Conservation (phyloP, 2,888 invertebrate genomes). For the Hoplodrina blanda region DNA sequence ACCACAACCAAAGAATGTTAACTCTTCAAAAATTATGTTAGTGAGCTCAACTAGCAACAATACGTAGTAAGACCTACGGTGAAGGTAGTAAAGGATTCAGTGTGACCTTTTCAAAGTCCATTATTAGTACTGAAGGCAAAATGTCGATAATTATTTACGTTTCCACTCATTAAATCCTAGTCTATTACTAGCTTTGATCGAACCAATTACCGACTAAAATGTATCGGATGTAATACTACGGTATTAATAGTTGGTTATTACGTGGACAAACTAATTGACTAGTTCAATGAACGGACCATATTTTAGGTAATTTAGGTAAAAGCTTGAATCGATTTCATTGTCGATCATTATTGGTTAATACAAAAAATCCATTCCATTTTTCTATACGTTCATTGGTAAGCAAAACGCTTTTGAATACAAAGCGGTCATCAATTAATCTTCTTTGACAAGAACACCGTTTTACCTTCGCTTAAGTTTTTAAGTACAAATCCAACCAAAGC, state of each 20-base stretch:
- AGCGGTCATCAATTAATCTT: neutral
- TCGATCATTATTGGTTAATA: neutral
- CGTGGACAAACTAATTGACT: slow-evolving; percentile 5
- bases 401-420: neutral
- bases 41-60: no score
- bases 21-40: no score
- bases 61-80: neutral
- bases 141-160: no score
- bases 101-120: no score
- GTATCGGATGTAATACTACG: neutral
- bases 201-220: slow-evolving; percentile 8
- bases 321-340: neutral
- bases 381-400: neutral
- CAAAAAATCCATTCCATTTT: neutral
- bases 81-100: no score
- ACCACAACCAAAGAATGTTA: no score
- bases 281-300: neutral
- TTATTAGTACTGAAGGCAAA: no score
- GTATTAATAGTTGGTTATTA: neutral
- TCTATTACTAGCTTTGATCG: slow-evolving; percentile 1
- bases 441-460: neutral
- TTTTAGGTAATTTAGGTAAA: slow-evolving; percentile 13
- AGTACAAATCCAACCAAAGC: neutral
- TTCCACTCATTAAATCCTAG: neutral
- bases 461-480: slow-evolving; percentile 2